phyloP scores from a whole-genome alignment of 2,797 vertebrate genomes.

The Dallia pectoralis region DNA sequence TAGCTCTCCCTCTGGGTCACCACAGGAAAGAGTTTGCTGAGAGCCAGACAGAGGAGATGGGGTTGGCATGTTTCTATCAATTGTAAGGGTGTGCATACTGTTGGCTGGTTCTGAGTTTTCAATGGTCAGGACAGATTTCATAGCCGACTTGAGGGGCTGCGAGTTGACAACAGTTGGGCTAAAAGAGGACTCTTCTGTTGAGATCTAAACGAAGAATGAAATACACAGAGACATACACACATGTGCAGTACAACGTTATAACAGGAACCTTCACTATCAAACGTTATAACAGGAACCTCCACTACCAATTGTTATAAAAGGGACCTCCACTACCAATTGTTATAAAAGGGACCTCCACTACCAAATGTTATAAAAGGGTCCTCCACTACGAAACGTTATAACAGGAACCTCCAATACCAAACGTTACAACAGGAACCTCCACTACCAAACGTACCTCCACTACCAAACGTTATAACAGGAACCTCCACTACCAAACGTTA shows the following conservation, averaged over 20 bases:
- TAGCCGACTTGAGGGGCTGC: slow-evolving; percentile 88
- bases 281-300: no score
- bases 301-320: no score
- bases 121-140: slow-evolving; percentile 83
- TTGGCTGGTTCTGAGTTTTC: slow-evolving; percentile 70
- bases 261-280: no score
- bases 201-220: slow-evolving; percentile 77
- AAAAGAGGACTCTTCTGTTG: slow-evolving; percentile 84
- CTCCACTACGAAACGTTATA: no score
- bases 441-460: no score
- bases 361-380: no score
- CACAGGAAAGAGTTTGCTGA: slow-evolving; percentile 84
- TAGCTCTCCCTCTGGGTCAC: slow-evolving; percentile 75
- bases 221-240: slow-evolving; percentile 36
- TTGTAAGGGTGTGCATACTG: slow-evolving; percentile 58
- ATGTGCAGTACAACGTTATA: slow-evolving; percentile 43
- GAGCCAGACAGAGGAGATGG: slow-evolving; percentile 59
- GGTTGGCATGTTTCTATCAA: not conserved
- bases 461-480: no score
- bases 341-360: no score
- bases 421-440: no score
- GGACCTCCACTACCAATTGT: no score
- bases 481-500: no score
- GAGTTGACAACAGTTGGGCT: slow-evolving; percentile 68
- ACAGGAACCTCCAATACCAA: no score